A percentile compares a stretch with the other conserved stretches of the same genome.
phyloP scores from a whole-genome alignment of 2,797 vertebrate genomes.

The Manis crassicaudata region DNA sequence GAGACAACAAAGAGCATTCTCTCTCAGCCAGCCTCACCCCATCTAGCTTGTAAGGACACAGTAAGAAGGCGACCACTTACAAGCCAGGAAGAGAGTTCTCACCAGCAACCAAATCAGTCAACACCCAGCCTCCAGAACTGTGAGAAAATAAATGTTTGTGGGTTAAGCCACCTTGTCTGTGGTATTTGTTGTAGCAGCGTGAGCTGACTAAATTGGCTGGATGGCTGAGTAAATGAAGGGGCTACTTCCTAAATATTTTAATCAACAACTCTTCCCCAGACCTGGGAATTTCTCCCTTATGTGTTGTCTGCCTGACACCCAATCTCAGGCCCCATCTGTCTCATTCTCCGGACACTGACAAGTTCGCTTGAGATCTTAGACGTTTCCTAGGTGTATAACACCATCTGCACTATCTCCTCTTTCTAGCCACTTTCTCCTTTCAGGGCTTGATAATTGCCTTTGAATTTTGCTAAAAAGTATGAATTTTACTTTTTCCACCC shows the following conservation, averaged over 20 bases:
- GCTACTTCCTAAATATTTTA: not conserved
- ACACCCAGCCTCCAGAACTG: not conserved
- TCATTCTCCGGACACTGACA: not conserved
- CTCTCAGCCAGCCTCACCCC: no score
- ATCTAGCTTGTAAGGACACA: not conserved
- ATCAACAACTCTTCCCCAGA: not conserved
- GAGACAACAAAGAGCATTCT: not conserved
- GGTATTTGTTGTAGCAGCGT: not conserved
- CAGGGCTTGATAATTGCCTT: not conserved
- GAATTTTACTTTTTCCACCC: not conserved
- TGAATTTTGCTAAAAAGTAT: not conserved
- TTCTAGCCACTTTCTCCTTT: not conserved
- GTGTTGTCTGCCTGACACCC: not conserved
- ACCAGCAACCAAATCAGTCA: not conserved
- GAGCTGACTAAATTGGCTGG: not conserved
- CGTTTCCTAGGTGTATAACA: not conserved
- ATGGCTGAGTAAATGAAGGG: not conserved
- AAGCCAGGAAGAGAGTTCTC: not conserved
- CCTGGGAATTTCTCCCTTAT: not conserved
- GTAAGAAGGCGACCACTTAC: not conserved
- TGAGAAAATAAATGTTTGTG: not conserved
- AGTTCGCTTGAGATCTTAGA: not conserved
- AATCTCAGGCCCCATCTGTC: not conserved
- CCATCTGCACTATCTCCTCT: not conserved
- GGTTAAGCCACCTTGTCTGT: not conserved